Evolutionary conservation across 2,113 vertebrate species (phyloP).

Genomic region (Opisthocomus hoazin): DNA sequence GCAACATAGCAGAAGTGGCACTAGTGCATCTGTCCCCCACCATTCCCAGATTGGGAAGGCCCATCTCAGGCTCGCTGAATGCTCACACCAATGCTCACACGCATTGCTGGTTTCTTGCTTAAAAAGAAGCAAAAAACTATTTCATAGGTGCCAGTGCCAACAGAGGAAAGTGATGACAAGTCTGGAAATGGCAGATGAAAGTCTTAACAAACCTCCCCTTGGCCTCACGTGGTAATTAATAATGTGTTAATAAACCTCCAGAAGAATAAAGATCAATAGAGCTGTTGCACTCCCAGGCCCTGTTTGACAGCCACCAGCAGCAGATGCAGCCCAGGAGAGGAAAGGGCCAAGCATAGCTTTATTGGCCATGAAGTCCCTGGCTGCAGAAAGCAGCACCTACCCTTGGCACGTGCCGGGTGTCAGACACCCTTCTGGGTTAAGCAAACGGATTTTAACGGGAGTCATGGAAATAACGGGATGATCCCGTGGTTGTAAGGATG

Average conservation of each 20-base stretch:
- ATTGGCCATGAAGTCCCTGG: fast-evolving
- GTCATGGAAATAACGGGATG: fast-evolving
- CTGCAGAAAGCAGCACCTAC: not conserved
- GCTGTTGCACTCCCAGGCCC: not conserved
- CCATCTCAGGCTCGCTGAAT: fast-evolving
- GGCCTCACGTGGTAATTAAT: not conserved
- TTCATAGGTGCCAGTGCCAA: not conserved
- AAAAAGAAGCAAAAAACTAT: too few species aligned
- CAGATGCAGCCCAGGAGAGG: not conserved
- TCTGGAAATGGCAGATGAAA: not conserved
- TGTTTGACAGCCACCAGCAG: not conserved
- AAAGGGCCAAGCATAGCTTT: not conserved
- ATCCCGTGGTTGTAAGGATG: fast-evolving
- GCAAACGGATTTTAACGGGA: not conserved
- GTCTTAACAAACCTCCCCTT: not conserved
- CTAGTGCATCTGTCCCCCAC: fast-evolving
- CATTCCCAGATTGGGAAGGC: fast-evolving
- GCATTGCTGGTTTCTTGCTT: not conserved
- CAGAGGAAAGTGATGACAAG: not conserved
- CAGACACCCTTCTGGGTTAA: fast-evolving
- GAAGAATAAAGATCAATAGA: not conserved
- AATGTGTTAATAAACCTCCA: not conserved
- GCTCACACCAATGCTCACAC: fast-evolving
- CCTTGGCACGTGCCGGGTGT: not conserved
- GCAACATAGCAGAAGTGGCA: not conserved